Conservation (phyloP, 2,888 invertebrate genomes). For the Julus scandinavius region DNA sequence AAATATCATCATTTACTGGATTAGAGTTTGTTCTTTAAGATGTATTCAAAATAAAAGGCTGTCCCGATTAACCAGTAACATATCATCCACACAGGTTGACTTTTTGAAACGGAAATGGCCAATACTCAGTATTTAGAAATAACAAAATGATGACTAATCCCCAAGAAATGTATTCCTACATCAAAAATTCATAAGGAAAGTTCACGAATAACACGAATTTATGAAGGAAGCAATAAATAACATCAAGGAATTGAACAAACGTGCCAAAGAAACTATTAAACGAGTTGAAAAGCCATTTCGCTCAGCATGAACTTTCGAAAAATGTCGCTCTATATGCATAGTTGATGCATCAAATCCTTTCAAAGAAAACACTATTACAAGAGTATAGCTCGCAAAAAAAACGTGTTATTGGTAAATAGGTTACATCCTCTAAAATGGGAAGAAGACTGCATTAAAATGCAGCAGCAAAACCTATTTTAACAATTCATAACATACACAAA, state of each 20-base stretch:
- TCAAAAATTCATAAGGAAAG: background rate
- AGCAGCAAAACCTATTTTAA: background rate
- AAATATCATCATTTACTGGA: no score
- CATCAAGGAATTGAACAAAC: background rate
- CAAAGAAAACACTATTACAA: background rate
- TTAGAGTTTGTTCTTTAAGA: no score
- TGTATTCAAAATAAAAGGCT: no score
- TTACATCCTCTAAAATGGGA: background rate
- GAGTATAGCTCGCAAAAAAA: background rate
- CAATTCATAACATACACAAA: background rate
- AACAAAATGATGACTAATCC: background rate
- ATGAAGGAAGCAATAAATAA: background rate
- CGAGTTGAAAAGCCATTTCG: background rate
- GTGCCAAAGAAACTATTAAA: background rate
- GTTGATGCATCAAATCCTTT: background rate
- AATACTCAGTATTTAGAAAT: background rate
- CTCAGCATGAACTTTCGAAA: background rate
- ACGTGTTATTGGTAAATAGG: background rate
- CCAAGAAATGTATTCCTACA: background rate
- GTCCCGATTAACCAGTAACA: no score
- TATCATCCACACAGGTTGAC: no score
- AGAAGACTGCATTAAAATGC: background rate
- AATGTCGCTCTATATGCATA: slow-evolving; percentile 20
- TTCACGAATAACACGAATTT: background rate
- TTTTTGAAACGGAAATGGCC: background rate